These are phyloP conservation scores for Chlamydotis undulata DNA, from an alignment of 2,113 vertebrate species.

Conservation along the genomic window DNA sequence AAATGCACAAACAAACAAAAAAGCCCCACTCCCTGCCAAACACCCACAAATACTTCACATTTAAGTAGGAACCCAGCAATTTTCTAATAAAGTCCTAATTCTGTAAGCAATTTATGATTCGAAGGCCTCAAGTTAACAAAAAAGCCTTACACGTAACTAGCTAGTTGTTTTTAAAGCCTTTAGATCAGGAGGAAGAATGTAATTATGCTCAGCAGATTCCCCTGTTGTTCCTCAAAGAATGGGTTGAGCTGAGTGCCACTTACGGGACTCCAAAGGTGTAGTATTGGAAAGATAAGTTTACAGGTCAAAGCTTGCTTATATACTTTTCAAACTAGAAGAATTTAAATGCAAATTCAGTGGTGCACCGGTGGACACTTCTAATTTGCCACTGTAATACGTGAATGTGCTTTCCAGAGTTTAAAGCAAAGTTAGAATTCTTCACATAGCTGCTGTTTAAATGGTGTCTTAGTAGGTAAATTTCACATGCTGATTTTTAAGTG, in stretches of 20 bases:
- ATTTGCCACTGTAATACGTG: not conserved
- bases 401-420: not conserved
- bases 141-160: not conserved
- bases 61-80: not conserved
- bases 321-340: not conserved
- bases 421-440: not conserved
- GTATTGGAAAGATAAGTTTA: not conserved
- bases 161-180: not conserved
- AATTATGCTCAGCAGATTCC: not conserved
- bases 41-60: not conserved
- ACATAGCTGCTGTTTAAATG: not conserved
- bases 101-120: not conserved
- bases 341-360: not conserved
- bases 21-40: too few species aligned
- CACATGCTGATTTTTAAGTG: not conserved
- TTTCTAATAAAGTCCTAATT: not conserved
- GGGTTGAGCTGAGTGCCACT: not conserved
- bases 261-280: fast-evolving
- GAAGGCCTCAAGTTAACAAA: not conserved
- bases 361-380: not conserved
- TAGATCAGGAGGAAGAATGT: not conserved
- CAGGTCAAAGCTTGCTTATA: not conserved
- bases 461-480: not conserved
- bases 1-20: not conserved
- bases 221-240: not conserved